phyloP scores from a whole-genome alignment of 2,797 vertebrate genomes.

The Coreius guichenoti region DNA sequence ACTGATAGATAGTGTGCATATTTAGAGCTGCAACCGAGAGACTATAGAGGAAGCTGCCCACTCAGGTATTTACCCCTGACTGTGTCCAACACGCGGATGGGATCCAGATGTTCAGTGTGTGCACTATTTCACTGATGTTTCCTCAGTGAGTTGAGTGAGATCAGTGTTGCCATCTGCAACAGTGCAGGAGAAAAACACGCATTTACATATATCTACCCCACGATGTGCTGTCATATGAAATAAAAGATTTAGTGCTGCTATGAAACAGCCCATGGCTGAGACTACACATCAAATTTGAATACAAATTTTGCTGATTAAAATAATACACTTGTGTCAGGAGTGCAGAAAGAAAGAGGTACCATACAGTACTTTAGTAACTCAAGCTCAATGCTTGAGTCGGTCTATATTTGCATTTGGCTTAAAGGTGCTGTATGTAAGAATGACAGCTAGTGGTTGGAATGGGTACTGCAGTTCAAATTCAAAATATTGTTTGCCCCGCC shows the following conservation, averaged over 20 bases:
- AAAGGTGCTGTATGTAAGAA: too few species aligned
- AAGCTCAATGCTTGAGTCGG: background rate
- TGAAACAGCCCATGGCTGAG: background rate
- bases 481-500: too few species aligned
- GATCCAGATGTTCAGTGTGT: constrained; percentile 71
- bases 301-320: background rate
- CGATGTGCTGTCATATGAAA: background rate
- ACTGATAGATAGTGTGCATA: constrained; percentile 64
- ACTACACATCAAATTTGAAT: background rate
- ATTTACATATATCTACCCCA: constrained; percentile 18
- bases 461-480: too few species aligned
- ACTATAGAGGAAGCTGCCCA: constrained; percentile 54
- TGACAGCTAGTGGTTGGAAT: too few species aligned
- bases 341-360: background rate
- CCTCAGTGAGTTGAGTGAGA: constrained; percentile 10
- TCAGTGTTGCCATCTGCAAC: constrained; percentile 13
- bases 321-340: background rate
- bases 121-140: constrained; percentile 16
- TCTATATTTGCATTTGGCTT: background rate
- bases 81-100: constrained; percentile 63
- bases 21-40: constrained; percentile 59
- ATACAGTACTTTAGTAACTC: background rate
- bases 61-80: constrained; percentile 70
- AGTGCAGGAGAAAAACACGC: background rate
- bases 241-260: background rate